Evolutionary conservation across 2,888 invertebrate species (phyloP).

Genomic region (Deilephila elpenor): DNA sequence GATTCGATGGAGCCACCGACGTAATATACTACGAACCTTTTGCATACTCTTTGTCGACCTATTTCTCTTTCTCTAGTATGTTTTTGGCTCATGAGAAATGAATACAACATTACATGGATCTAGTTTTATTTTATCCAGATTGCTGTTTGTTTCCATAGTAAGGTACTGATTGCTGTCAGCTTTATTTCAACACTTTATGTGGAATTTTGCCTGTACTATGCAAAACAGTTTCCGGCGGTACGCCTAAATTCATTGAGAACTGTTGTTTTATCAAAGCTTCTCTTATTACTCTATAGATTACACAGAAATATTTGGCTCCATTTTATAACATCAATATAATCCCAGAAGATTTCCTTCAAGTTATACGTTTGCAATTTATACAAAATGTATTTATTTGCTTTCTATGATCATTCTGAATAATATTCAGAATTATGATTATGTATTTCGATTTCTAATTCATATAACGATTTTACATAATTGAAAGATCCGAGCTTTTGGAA

Average conservation of each 20-base stretch:
- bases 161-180: neutral
- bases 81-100: neutral
- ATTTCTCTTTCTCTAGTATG: too few species aligned
- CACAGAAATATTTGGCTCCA: neutral
- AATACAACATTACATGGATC: neutral
- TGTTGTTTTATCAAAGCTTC: constrained; percentile 1
- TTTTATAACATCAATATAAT: too few species aligned
- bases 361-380: too few species aligned
- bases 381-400: too few species aligned
- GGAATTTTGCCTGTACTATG: neutral
- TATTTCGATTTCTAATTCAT: too few species aligned
- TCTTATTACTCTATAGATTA: neutral
- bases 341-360: too few species aligned
- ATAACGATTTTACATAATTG: too few species aligned
- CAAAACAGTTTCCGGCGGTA: constrained; percentile 3
- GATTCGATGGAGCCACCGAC: constrained; percentile 54
- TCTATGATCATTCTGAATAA: too few species aligned
- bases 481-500: too few species aligned
- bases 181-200: constrained; percentile 1
- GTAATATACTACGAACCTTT: neutral
- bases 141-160: constrained; percentile 6
- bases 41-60: neutral
- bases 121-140: neutral
- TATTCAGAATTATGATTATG: too few species aligned
- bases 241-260: constrained; percentile 4